These are phyloP conservation scores for Glaucopsyche alexis DNA, from an alignment of 2,888 invertebrate genomes.

Conservation along the genomic window DNA sequence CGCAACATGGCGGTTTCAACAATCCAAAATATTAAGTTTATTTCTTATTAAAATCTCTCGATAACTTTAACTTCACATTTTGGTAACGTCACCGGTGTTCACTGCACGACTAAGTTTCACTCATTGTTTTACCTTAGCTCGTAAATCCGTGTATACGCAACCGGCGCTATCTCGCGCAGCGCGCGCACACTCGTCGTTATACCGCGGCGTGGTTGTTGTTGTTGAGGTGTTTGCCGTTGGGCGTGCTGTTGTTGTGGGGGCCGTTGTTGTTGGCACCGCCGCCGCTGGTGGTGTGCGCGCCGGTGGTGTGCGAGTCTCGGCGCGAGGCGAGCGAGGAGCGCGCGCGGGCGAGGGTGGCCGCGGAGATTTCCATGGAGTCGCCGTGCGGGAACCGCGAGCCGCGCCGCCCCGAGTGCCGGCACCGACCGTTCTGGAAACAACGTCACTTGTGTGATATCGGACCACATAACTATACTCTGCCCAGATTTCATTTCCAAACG, in stretches of 20 bases:
- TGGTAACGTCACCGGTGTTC: not conserved
- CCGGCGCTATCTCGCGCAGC: not conserved
- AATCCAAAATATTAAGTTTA: not conserved
- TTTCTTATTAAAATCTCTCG: not conserved
- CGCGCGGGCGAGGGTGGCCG: slow-evolving; percentile 66
- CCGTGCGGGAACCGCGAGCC: slow-evolving; percentile 70
- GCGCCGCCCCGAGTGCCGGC: slow-evolving; percentile 56
- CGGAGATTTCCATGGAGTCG: slow-evolving; percentile 75
- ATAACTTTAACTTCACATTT: not conserved
- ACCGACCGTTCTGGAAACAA: slow-evolving; percentile 57
- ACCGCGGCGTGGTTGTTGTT: slow-evolving; percentile 58
- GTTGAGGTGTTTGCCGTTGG: slow-evolving; percentile 54
- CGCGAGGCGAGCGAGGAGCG: slow-evolving; percentile 58
- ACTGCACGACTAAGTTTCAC: not conserved
- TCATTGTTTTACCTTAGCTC: not conserved
- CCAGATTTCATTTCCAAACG: no score
- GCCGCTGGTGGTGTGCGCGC: slow-evolving; percentile 54
- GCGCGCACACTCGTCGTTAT: slow-evolving; percentile 15
- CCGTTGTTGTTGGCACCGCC: slow-evolving; percentile 34
- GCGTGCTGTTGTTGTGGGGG: not conserved
- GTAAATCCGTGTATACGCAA: not conserved
- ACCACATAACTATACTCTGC: no score
- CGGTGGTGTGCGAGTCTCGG: slow-evolving; percentile 55
- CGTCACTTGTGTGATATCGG: not conserved
- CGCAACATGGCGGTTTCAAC: no score